Base-by-base conservation (phyloP, 2,797 vertebrate species). In the Fratercula arctica region DNA sequence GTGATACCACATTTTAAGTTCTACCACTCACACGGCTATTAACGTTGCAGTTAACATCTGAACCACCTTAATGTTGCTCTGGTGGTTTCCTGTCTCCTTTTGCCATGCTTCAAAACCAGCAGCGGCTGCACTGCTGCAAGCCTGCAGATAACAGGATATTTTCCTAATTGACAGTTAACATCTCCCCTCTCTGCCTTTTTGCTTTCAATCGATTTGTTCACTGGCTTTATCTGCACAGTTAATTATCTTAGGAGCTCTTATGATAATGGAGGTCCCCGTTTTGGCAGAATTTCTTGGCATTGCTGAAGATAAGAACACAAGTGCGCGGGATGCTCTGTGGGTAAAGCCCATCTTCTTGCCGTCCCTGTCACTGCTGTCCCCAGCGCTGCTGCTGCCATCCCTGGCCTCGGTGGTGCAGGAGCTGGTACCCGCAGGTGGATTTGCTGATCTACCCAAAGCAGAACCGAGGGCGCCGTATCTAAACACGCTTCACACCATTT, bases 221-320 rank as follows among this genome's bases (percentile, higher is more conserved):
- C 29, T 76, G 82, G 18, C 69, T 92, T 96, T 92, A 91, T 88
- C 93, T 93, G 53, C 51, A n/a, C 37, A 66, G 68, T 83, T 93
- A 93, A 94, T 96, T 94, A 53, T 77, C 48, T 87, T 85, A 72
- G 20, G 61, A 93, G 80, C 66, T 74, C 59, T 94, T 93, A 61
- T 4, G 57, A 35, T 76, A 91, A 93, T 64, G 39, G 75, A 95
- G 59, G 68, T 87, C 45, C 15, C 68, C 11, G 1, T 68, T 74
- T 45, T 50, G 35, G 43, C 1, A 16, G 54, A 8, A 20, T 23
- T 92, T 97, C 90, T 92, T 90, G 90, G 51, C 89, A 83, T 17
- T 35, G 39, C 53, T 70, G n/a, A 77, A 95, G 92, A 66, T 80
- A 83, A 89, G 73, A 67, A 53, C 53, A 48, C 19, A 90, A 85